A percentile compares a stretch with the other conserved stretches of the same genome.
These are phyloP conservation scores for Thecocarcelia acutangulata DNA, from an alignment of 2,888 invertebrate genomes.

Conservation along the genomic window DNA sequence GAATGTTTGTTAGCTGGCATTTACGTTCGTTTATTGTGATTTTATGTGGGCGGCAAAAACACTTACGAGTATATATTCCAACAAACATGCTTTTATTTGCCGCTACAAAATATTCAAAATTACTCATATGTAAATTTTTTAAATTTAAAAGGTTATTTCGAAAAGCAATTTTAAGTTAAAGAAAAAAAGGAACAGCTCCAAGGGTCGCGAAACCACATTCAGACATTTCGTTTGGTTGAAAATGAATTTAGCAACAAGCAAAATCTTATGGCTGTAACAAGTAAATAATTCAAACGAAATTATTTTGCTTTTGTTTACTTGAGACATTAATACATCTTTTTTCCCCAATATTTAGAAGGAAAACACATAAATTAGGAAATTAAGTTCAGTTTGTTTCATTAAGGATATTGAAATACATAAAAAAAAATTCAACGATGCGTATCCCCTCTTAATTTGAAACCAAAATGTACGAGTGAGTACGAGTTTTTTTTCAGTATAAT, in stretches of 20 bases:
- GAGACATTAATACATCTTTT: slow-evolving; percentile 43
- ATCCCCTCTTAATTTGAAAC: slow-evolving; percentile 63
- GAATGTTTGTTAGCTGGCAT: slow-evolving; percentile 8
- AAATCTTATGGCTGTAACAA: too few relatives aligned
- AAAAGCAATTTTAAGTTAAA: background rate
- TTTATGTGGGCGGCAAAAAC: slow-evolving; percentile 29
- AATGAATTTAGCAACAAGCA: too few relatives aligned
- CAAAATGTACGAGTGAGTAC: slow-evolving; percentile 37
- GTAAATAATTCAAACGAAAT: background rate
- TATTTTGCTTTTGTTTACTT: slow-evolving; percentile 3
- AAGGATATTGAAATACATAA: slow-evolving; percentile 50
- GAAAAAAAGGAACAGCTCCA: too few relatives aligned
- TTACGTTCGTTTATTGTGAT: slow-evolving; percentile 24
- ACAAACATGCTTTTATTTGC: slow-evolving; percentile 14
- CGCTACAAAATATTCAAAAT: slow-evolving; percentile 11
- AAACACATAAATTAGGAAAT: slow-evolving; percentile 59
- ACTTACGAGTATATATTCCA: background rate
- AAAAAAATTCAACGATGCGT: slow-evolving; percentile 63
- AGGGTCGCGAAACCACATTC: too few relatives aligned
- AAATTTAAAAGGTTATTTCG: background rate
- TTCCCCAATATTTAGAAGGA: slow-evolving; percentile 7
- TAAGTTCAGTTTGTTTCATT: slow-evolving; percentile 45
- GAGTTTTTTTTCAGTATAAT: slow-evolving; percentile 21
- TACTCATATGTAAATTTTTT: background rate
- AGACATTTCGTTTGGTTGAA: too few relatives aligned